These are phyloP conservation scores for Valencia hispanica DNA, from an alignment of 2,797 vertebrate species.

Conservation along the genomic window DNA sequence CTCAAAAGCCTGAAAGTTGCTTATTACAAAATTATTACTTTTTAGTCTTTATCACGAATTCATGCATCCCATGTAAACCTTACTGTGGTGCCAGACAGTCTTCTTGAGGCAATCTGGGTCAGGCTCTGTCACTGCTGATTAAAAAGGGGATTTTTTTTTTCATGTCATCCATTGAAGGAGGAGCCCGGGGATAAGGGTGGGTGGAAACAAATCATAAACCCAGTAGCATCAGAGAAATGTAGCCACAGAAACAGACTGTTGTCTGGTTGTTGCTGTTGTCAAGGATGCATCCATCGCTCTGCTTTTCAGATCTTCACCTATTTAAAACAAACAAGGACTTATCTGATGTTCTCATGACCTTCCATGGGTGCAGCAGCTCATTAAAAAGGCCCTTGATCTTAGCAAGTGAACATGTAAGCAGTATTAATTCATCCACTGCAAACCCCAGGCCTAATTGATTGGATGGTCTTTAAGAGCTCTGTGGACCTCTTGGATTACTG, in stretches of 20 bases:
- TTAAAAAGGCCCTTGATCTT: constrained; percentile 48
- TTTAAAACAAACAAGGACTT: constrained; percentile 21
- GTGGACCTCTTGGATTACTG: constrained; percentile 71
- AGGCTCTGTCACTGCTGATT: constrained; percentile 78
- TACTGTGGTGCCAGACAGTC: constrained; percentile 41
- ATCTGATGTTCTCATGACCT: neutral
- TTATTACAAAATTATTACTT: too few species aligned
- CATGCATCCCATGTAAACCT: constrained; percentile 59
- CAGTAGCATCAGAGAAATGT: constrained; percentile 54
- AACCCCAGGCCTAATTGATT: constrained; percentile 74
- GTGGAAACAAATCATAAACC: constrained; percentile 70
- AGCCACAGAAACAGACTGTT: constrained; percentile 59
- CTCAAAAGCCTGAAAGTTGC: constrained; percentile 6
- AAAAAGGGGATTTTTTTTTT: constrained; percentile 78
- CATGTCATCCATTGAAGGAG: constrained; percentile 57
- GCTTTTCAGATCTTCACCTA: neutral
- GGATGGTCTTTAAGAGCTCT: constrained; percentile 75
- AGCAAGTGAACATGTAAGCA: constrained; percentile 57
- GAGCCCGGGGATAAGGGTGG: constrained; percentile 61
- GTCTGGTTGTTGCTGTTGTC: constrained; percentile 36
- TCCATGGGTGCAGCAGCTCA: constrained; percentile 9
- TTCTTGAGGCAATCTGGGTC: constrained; percentile 77
- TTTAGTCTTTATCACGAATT: constrained; percentile 30
- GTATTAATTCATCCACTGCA: constrained; percentile 65
- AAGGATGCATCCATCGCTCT: constrained; percentile 45